Evolutionary conservation across 2,113 vertebrate species (phyloP), one percentile per base, ranked within the genome.

Genomic region (Myiagra hebetior): DNA sequence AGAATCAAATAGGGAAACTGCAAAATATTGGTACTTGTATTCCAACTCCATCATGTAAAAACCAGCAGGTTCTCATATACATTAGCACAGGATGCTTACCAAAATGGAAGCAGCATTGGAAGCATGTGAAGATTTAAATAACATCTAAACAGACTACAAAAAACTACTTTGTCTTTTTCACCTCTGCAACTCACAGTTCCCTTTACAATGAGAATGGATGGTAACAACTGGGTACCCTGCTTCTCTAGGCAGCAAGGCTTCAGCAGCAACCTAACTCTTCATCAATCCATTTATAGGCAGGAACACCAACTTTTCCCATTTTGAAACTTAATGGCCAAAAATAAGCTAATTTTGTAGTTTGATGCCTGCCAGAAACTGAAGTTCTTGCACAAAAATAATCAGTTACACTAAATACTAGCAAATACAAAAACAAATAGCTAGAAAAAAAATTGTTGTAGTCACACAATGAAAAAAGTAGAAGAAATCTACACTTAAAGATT

Each of bases 1-100:
- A n/a, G 1, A 56, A 80, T 1, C 3, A 85, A 49, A 62, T 0
- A 42, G 19, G 28, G 23, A 77, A 92, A 57, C 9, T 0, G 8
- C 12, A 72, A 86, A 53, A 78, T 10, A 41, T 6, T 55, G 24
- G 52, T 15, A 50, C n/a, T 87, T 46, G 7, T 46, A 64, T 22
- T 33, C 22, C 8, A 10, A 35, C 7, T 19, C 37, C 17, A 41
- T 35, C 2, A 37, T 12, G 28, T 17, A n/a, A 65, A 65, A 67
- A 46, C 2, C 37, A 77, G n/a, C 22, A 69, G 11, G 9, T 42
- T 82, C n/a, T 62, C 31, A 12, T 1, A 11, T 9, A 50, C 3
- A 3, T 23, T 22, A 47, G 17, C 23, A 53, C 2, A 23, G 37
- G 15, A 76, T 53, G 16, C 19, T 60, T 47, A 27, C 12, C 23